Percentiles rank a stretch among this genome's conserved stretches.
These are phyloP conservation scores for Cyrtonyx montezumae DNA, from an alignment of 2,113 vertebrate genomes.

Conservation along the genomic window DNA sequence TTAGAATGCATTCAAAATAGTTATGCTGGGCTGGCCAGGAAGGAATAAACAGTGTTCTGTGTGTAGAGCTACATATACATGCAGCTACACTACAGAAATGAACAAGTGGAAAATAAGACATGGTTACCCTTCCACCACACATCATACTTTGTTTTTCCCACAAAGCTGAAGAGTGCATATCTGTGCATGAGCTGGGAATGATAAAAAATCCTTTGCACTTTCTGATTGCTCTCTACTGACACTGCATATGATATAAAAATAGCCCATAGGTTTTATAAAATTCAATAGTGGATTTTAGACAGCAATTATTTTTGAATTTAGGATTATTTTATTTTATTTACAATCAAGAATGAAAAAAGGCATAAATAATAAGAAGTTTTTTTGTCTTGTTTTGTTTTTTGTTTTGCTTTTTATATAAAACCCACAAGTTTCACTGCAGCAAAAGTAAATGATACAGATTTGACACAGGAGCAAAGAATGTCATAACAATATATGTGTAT, in stretches of 20 bases:
- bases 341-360: background rate
- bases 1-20: background rate
- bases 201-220: conserved; percentile 37
- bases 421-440: conserved; percentile 3
- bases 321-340: conserved; percentile 41
- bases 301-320: background rate
- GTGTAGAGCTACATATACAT: background rate
- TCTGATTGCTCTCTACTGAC: conserved; percentile 50
- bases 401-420: background rate
- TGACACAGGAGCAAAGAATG: conserved; percentile 12
- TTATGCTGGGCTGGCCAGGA: background rate
- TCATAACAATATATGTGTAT: conserved; percentile 36
- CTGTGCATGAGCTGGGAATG: conserved; percentile 31
- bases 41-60: background rate
- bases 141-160: background rate
- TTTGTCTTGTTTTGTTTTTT: no score
- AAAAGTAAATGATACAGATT: conserved; percentile 46
- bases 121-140: background rate
- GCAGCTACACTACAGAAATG: conserved; percentile 4
- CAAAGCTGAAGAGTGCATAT: conserved; percentile 13
- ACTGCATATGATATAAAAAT: conserved; percentile 29
- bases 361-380: background rate
- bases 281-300: conserved; percentile 11
- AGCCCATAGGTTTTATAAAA: conserved; percentile 23
- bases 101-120: conserved; percentile 41